Conservation (phyloP, 2,113 vertebrate species). For the Rana temporaria region DNA sequence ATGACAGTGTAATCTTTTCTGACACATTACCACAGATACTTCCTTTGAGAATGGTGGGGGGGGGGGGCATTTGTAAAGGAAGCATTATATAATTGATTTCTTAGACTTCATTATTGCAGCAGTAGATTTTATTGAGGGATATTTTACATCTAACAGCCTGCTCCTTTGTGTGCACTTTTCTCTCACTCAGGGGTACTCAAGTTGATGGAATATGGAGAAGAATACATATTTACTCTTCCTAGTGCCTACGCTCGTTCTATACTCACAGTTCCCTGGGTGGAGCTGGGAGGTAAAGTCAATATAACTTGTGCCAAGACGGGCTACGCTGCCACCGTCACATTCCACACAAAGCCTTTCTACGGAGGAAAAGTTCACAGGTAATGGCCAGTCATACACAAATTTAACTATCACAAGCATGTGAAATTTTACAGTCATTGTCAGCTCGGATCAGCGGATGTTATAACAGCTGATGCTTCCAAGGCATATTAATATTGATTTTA, state of each 20-base stretch:
- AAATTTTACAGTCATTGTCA: too few relatives aligned
- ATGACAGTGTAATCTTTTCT: neutral
- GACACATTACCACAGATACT: neutral
- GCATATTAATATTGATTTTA: too few relatives aligned
- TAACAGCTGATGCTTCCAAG: too few relatives aligned
- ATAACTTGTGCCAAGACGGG: constrained; percentile 90
- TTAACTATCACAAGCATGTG: too few relatives aligned
- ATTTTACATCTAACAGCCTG: constrained; percentile 5
- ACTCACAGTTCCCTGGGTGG: constrained; percentile 95
- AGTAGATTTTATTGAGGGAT: constrained; percentile 2
- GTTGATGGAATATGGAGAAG: constrained; percentile 88
- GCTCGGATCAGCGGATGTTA: too few relatives aligned
- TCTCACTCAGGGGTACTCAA: constrained; percentile 78
- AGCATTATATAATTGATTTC: constrained; percentile 1
- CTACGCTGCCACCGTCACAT: constrained; percentile 88
- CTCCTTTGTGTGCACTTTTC: constrained; percentile 3
- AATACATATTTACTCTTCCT: constrained; percentile 93
- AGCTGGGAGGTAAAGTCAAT: constrained; percentile 93
- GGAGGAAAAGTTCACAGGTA: constrained; percentile 96
- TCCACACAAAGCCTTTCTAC: constrained; percentile 96
- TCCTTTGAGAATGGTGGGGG: constrained; percentile 1
- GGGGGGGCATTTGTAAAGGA: too few relatives aligned
- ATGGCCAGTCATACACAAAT: neutral
- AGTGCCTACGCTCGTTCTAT: constrained; percentile 95
- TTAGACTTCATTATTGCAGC: neutral